Evolutionary conservation across 2,888 invertebrate species (phyloP).

Genomic region (Meteorus colon): DNA sequence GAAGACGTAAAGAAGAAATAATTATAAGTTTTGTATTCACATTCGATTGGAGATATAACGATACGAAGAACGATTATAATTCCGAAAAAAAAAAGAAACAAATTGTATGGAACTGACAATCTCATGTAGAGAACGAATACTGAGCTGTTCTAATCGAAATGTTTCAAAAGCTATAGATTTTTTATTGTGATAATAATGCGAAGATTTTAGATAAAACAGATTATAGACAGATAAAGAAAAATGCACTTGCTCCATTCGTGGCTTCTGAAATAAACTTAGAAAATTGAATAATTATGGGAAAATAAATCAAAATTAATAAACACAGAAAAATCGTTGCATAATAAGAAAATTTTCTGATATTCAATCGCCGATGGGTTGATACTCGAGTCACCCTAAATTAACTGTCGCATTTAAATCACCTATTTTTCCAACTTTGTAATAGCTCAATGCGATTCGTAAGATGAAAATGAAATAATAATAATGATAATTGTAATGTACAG

Average conservation of each 20-base stretch:
- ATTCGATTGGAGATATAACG: conserved; percentile 7
- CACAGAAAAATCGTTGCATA: conserved; percentile 17
- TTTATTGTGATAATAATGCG: conserved; percentile 44
- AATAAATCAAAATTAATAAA: conserved; percentile 13
- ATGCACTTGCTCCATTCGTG: neutral
- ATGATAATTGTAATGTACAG: neutral
- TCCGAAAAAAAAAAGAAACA: neutral
- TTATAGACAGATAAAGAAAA: neutral
- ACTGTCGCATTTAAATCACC: conserved; percentile 53
- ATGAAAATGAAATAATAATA: neutral
- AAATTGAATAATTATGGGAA: conserved; percentile 1
- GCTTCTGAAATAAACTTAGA: conserved; percentile 5
- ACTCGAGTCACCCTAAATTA: conserved; percentile 19
- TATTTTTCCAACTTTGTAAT: conserved; percentile 69
- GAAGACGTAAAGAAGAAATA: conserved; percentile 70
- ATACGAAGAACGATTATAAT: conserved; percentile 11
- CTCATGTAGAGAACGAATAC: conserved; percentile 32
- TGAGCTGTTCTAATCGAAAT: conserved; percentile 43
- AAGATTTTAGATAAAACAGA: neutral
- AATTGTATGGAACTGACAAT: conserved; percentile 38
- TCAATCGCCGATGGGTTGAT: conserved; percentile 27
- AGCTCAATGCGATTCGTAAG: conserved; percentile 47
- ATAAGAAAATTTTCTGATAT: conserved; percentile 29
- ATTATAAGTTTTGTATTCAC: conserved; percentile 46
- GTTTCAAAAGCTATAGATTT: conserved; percentile 48